Percentiles rank a stretch among this genome's conserved stretches.
These are phyloP conservation scores for Incurvaria masculella DNA, from an alignment of 2,888 invertebrate genomes.

Conservation along the genomic window DNA sequence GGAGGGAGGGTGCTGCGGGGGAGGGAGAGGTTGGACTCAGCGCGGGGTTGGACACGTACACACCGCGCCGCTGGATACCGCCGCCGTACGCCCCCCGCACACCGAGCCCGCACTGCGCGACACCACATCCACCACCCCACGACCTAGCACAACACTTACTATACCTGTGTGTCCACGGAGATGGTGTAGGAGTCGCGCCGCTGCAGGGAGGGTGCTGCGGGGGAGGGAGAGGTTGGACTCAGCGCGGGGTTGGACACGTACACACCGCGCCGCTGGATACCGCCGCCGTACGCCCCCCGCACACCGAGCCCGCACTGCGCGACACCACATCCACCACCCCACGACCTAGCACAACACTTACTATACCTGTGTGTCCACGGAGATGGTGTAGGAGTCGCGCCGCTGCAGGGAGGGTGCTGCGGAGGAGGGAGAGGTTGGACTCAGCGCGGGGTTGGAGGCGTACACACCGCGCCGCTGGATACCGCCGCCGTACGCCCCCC, in stretches of 20 bases:
- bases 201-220: slow-evolving; percentile 17
- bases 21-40: slow-evolving; percentile 32
- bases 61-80: slow-evolving; percentile 31
- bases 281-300: slow-evolving; percentile 19
- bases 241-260: slow-evolving; percentile 47
- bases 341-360: not conserved
- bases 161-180: slow-evolving; percentile 14
- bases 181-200: slow-evolving; percentile 24
- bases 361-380: slow-evolving; percentile 13
- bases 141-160: not conserved
- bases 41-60: slow-evolving; percentile 47
- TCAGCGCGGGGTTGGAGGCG: slow-evolving; percentile 45
- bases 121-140: not conserved
- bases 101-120: slow-evolving; percentile 12
- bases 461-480: slow-evolving; percentile 39
- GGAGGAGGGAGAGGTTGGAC: slow-evolving; percentile 29
- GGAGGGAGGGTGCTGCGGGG: slow-evolving; percentile 18
- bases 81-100: slow-evolving; percentile 21
- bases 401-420: slow-evolving; percentile 17
- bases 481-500: slow-evolving; percentile 19
- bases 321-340: not conserved
- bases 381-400: slow-evolving; percentile 24
- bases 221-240: slow-evolving; percentile 29
- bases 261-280: slow-evolving; percentile 34
- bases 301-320: slow-evolving; percentile 14